A percentile compares a stretch with the other conserved stretches of the same genome.
Evolutionary conservation across 2,113 vertebrate species (phyloP).

Genomic region (Microcebus ravelobensis): DNA sequence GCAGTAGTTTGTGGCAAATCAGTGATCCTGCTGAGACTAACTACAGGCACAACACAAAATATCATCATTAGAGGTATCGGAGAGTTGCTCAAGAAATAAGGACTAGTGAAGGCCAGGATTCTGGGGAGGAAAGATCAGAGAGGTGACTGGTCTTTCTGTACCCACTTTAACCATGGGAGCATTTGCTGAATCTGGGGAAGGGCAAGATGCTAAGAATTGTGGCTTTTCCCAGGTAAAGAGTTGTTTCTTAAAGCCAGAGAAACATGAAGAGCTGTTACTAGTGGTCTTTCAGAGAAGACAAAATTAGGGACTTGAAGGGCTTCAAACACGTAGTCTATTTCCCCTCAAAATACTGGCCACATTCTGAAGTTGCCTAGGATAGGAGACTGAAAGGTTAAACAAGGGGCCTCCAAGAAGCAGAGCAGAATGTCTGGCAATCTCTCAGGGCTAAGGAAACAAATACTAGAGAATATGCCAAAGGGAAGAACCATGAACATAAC

Average conservation of each 20-base stretch:
- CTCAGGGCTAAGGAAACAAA: not conserved
- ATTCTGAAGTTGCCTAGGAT: not conserved
- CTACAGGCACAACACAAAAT: not conserved
- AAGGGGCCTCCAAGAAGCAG: not conserved
- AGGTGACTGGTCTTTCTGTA: not conserved
- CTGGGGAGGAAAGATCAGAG: not conserved
- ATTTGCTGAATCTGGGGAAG: not conserved
- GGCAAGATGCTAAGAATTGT: not conserved
- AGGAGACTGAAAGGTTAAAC: not conserved
- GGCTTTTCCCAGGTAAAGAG: not conserved
- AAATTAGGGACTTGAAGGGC: not conserved
- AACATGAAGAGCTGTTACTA: not conserved
- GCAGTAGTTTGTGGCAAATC: not conserved
- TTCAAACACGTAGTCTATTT: not conserved
- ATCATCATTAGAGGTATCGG: not conserved
- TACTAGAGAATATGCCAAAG: not conserved
- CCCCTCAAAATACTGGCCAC: not conserved
- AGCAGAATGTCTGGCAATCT: not conserved
- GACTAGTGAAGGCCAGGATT: not conserved
- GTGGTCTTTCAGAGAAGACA: not conserved
- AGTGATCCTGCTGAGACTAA: not conserved
- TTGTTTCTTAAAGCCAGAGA: not conserved
- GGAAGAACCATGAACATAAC: not conserved
- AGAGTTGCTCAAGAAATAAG: not conserved
- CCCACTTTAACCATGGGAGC: not conserved